phyloP scores from a whole-genome alignment of 2,113 vertebrate species.

The Cettia cetti region DNA sequence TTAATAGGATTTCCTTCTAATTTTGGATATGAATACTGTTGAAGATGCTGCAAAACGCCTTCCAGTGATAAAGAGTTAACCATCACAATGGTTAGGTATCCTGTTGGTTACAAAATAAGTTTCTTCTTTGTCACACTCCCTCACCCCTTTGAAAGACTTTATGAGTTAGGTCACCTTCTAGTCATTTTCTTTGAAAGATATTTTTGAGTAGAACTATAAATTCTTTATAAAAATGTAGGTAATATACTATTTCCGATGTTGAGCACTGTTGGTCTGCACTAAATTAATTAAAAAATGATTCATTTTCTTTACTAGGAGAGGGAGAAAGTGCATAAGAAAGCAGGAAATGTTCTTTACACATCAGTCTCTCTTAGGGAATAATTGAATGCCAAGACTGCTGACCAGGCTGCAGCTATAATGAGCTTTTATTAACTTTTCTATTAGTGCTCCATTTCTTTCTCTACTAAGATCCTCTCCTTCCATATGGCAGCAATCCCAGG shows the following conservation, averaged over 20 bases:
- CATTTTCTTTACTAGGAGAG: constrained; percentile 22
- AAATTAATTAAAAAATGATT: constrained; percentile 16
- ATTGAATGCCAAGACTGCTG: not conserved
- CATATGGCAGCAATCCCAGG: constrained; percentile 16
- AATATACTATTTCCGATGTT: not conserved
- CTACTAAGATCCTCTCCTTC: not conserved
- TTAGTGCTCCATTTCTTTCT: not conserved
- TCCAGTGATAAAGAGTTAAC: not conserved
- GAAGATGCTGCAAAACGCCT: not conserved
- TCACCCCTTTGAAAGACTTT: not conserved
- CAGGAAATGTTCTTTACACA: constrained; percentile 53
- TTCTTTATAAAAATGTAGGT: not conserved
- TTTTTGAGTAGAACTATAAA: not conserved
- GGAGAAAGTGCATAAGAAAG: not conserved
- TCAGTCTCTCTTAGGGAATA: constrained; percentile 25
- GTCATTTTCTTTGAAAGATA: not conserved
- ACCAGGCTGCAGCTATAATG: constrained; percentile 1
- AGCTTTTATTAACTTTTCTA: constrained; percentile 47
- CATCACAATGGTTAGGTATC: not conserved
- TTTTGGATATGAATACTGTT: not conserved
- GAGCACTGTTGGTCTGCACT: not conserved
- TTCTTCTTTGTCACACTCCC: not conserved
- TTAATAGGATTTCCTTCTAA: not conserved
- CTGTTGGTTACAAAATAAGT: not conserved
- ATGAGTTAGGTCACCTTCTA: not conserved